Evolutionary conservation across 23 tunicate species (phyloP), one percentile per base, ranked within the genome.

Genomic region (Diplosoma virens): DNA sequence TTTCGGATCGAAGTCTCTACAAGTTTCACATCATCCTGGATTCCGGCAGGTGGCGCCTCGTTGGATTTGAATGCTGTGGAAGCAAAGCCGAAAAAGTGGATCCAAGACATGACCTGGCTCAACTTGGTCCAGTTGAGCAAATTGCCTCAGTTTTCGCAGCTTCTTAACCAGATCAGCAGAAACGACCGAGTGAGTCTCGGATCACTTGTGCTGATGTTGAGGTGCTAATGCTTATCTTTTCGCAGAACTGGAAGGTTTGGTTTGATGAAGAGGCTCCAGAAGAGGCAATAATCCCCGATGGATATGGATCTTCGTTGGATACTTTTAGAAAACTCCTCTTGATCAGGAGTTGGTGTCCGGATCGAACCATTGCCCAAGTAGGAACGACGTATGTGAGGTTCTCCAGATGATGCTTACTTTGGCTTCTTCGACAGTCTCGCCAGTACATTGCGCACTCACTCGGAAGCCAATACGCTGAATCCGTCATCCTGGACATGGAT

Each of bases 81-180:
- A 32, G 68, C 87, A 45, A 88, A 88, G 48, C 95, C 95, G 18
- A 88, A 88, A 75, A 88, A 88, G 85, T 88, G 95, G 95, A 88
- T 88, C 65, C 87, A 82, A 26, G 95, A 88, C 35, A 82, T 84
- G 83, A 88, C 95, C 36, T 88, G 95, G 95, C 80, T 88, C 29
- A 88, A 88, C 67, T 50, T 88, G 84, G 88, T 88, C 11, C 95
- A 88, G 65, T 67, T 88, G 9, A 82, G 83, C 56, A 70, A 80
- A 30, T 58, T 88, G 33, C 95, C 95, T 0, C 86, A 79, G 54
- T 88, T 88, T 48, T 82, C 95, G 52, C 95, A 88, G 47, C 79
- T 88, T 3, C 72, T 88, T 16, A 88, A 76, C 56, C 95, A 88
- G 75, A 84, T 88, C 55, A 71, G 79, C 68, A 61, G 95, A 55